These are phyloP conservation scores for Gymnarchus niloticus DNA, from an alignment of 2,113 vertebrate species.

Conservation along the genomic window DNA sequence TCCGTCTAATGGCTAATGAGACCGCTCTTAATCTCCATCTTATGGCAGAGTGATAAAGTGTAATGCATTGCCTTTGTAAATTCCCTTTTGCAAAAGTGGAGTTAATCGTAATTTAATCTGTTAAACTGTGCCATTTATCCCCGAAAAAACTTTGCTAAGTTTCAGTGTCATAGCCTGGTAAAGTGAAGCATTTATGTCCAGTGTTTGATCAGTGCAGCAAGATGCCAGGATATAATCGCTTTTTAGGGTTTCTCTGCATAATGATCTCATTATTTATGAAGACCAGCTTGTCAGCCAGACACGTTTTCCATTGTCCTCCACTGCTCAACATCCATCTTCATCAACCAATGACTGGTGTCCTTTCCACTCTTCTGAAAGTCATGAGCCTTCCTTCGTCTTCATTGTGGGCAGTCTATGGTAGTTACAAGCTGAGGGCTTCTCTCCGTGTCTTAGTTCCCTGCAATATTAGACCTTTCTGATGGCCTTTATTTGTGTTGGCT, in stretches of 20 bases:
- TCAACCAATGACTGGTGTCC: slow-evolving; percentile 39
- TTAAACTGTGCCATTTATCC: slow-evolving; percentile 40
- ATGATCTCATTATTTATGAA: slow-evolving; percentile 53
- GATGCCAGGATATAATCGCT: slow-evolving; percentile 40
- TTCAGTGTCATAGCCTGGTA: slow-evolving; percentile 18
- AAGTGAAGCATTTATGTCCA: slow-evolving; percentile 47
- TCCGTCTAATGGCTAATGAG: slow-evolving; percentile 46
- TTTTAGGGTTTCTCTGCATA: slow-evolving; percentile 29
- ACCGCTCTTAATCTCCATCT: slow-evolving; percentile 53
- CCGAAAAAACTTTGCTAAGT: slow-evolving; percentile 37
- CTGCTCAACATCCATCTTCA: slow-evolving; percentile 43
- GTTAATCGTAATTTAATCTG: slow-evolving; percentile 53
- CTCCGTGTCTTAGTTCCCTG: background rate
- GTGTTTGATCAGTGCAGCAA: slow-evolving; percentile 33
- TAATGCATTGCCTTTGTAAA: slow-evolving; percentile 46
- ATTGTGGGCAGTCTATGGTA: background rate
- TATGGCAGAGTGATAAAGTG: slow-evolving; percentile 25
- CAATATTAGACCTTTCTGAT: background rate
- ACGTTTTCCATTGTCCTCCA: slow-evolving; percentile 44
- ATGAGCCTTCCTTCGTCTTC: slow-evolving; percentile 28
- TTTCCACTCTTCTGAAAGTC: slow-evolving; percentile 51
- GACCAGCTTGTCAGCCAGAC: slow-evolving; percentile 39
- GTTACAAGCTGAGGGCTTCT: background rate
- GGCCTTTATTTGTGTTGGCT: background rate
- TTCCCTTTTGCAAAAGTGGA: slow-evolving; percentile 38